phyloP scores from a whole-genome alignment of 2,113 vertebrate genomes.

The Salvelinus alpinus region DNA sequence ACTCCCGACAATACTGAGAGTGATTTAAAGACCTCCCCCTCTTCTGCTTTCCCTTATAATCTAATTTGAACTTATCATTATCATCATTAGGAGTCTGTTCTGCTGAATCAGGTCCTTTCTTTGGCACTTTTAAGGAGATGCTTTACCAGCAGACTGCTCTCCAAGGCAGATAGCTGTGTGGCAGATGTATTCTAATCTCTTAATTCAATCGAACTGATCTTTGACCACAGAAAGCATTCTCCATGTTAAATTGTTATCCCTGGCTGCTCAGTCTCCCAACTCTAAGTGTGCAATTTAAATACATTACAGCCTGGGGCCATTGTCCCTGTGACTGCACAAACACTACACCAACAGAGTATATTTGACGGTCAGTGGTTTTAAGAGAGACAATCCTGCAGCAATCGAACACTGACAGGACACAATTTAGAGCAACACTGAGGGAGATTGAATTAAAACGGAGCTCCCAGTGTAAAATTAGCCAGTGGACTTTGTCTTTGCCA shows the following conservation, averaged over 20 bases:
- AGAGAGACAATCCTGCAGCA: constrained; percentile 48
- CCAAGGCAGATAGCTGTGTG: constrained; percentile 60
- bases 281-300: constrained; percentile 73
- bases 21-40: constrained; percentile 23
- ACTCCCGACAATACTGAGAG: constrained; percentile 9
- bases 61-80: constrained; percentile 38
- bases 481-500: constrained; percentile 50
- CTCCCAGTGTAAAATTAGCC: constrained; percentile 56
- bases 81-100: constrained; percentile 54
- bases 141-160: constrained; percentile 49
- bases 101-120: constrained; percentile 55
- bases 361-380: constrained; percentile 54
- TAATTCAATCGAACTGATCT: constrained; percentile 74
- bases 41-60: constrained; percentile 46
- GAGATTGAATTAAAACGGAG: constrained; percentile 52
- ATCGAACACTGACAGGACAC: constrained; percentile 59
- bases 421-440: constrained; percentile 59
- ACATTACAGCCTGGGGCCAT: constrained; percentile 56
- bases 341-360: constrained; percentile 28
- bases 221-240: constrained; percentile 68
- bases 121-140: constrained; percentile 49
- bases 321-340: constrained; percentile 37
- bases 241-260: constrained; percentile 68
- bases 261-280: constrained; percentile 61
- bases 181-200: constrained; percentile 71